phyloP scores from a whole-genome alignment of 2,113 vertebrate species.

The Hemicordylus capensis region DNA sequence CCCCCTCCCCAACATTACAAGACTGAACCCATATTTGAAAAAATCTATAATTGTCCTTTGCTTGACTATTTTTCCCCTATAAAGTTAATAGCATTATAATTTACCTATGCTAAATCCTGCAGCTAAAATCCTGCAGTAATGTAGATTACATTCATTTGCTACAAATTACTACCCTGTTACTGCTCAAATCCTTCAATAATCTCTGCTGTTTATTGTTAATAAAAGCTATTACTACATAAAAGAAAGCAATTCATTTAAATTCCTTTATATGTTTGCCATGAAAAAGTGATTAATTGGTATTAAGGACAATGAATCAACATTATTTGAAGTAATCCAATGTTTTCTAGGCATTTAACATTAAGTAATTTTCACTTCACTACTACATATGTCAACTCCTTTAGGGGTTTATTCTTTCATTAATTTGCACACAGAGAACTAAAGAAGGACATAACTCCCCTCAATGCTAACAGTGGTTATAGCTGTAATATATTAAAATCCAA shows the following conservation, averaged over 20 bases:
- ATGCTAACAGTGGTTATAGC: not conserved
- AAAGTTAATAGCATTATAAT: conserved; percentile 40
- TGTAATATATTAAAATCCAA: not conserved
- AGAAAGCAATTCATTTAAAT: conserved; percentile 32
- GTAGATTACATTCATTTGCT: conserved; percentile 43
- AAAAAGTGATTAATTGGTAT: conserved; percentile 20
- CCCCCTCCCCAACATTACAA: not conserved
- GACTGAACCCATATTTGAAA: conserved; percentile 10
- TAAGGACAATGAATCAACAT: conserved; percentile 34
- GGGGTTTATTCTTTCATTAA: conserved; percentile 14
- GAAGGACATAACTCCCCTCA: conserved; percentile 5
- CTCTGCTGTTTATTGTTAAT: conserved; percentile 54
- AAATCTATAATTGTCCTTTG: conserved; percentile 25
- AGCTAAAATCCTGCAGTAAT: conserved; percentile 21
- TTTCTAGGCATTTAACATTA: conserved; percentile 13
- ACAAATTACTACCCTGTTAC: conserved; percentile 37
- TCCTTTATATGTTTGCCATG: conserved; percentile 12
- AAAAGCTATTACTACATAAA: conserved; percentile 42
- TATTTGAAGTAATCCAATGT: conserved; percentile 35
- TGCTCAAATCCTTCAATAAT: conserved; percentile 43
- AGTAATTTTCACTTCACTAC: conserved; percentile 36
- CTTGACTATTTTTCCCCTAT: conserved; percentile 20
- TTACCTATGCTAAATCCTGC: conserved; percentile 38
- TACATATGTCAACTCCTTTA: conserved; percentile 25
- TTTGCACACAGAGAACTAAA: not conserved